phyloP scores from a whole-genome alignment of 2,113 vertebrate species.

The Anolis sagrei region DNA sequence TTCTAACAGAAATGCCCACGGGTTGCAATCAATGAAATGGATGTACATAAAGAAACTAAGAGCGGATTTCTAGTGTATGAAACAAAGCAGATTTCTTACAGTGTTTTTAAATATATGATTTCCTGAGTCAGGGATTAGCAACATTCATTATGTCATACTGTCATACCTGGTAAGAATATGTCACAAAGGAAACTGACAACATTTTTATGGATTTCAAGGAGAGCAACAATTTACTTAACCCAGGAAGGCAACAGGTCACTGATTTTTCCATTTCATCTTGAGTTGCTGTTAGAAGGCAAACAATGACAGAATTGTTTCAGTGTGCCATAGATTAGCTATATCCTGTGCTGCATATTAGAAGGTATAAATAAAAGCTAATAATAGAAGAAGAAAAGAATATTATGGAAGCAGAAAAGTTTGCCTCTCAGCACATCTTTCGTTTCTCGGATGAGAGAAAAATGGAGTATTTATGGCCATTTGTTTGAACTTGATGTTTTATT shows the following conservation, averaged over 20 bases:
- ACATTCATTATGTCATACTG: constrained; percentile 20
- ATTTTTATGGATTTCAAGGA: constrained; percentile 35
- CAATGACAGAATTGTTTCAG: constrained; percentile 28
- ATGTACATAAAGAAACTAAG: constrained; percentile 12
- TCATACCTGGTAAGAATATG: constrained; percentile 32
- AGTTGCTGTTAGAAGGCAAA: constrained; percentile 30
- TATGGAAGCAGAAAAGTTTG: constrained; percentile 13
- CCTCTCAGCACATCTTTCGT: neutral
- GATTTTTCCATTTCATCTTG: constrained; percentile 36
- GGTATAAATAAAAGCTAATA: neutral
- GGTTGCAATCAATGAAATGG: neutral
- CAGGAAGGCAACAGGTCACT: constrained; percentile 59
- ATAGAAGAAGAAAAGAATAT: neutral
- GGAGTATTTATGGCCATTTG: constrained; percentile 43
- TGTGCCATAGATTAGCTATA: constrained; percentile 40
- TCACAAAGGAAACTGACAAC: constrained; percentile 11
- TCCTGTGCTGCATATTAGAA: constrained; percentile 3
- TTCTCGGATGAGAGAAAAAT: constrained; percentile 30
- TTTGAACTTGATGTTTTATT: constrained; percentile 48
- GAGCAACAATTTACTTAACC: constrained; percentile 52
- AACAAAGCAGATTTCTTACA: neutral
- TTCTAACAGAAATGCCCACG: neutral
- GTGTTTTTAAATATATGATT: constrained; percentile 41
- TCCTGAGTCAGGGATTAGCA: constrained; percentile 30
- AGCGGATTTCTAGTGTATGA: neutral